A percentile compares a stretch with the other conserved stretches of the same genome.
These are phyloP conservation scores for Epistrophe eligans DNA, from an alignment of 2,888 invertebrate genomes.

Conservation along the genomic window DNA sequence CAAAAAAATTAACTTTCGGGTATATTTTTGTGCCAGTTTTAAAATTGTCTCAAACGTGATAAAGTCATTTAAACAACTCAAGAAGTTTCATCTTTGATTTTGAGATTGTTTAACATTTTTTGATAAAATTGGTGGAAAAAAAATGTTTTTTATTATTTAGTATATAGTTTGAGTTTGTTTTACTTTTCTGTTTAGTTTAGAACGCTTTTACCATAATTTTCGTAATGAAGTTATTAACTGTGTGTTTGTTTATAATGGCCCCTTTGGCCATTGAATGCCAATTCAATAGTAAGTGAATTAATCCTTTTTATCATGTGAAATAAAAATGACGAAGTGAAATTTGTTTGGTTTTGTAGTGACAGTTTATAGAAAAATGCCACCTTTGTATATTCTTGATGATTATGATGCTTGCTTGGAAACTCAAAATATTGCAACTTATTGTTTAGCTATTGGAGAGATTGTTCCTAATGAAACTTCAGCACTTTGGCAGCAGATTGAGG, in stretches of 20 bases:
- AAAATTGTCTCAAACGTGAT: conserved; percentile 16
- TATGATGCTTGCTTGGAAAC: conserved; percentile 81
- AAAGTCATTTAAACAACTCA: not conserved
- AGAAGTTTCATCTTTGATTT: not conserved
- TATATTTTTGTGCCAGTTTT: conserved; percentile 40
- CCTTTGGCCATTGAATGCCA: conserved; percentile 25
- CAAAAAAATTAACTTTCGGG: not conserved
- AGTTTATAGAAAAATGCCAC: conserved; percentile 82
- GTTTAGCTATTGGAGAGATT: conserved; percentile 81
- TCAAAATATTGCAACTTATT: conserved; percentile 77
- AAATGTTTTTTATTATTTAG: not conserved
- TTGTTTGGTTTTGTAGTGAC: conserved; percentile 78
- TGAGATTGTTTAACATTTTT: no score
- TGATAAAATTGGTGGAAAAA: not conserved
- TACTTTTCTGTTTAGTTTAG: not conserved
- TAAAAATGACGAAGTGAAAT: not conserved
- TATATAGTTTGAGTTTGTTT: not conserved
- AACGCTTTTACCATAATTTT: not conserved
- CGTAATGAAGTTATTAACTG: conserved; percentile 33
- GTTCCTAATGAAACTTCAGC: conserved; percentile 78
- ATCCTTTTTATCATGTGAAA: not conserved
- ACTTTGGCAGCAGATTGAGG: conserved; percentile 79
- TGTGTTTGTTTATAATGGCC: conserved; percentile 6
- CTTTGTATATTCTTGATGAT: conserved; percentile 81
- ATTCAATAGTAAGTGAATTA: conserved; percentile 58